phyloP scores from a whole-genome alignment of 2,113 vertebrate species.

The Daboia siamensis region DNA sequence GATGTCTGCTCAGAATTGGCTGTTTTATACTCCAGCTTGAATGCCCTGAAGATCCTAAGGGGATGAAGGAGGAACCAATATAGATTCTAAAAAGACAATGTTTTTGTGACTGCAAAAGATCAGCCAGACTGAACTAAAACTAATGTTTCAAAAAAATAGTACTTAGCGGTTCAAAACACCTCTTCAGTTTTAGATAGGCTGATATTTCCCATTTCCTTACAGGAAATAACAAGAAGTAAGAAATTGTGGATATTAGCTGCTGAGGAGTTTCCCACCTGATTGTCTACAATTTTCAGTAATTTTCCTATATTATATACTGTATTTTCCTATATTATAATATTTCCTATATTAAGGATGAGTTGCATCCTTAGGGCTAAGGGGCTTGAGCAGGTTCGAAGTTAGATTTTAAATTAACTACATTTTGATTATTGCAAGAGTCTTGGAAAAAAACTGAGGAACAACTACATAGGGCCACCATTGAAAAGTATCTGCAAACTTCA shows the following conservation, averaged over 20 bases:
- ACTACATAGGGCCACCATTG: neutral
- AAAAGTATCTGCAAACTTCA: neutral
- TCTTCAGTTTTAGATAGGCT: neutral
- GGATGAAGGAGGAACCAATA: neutral
- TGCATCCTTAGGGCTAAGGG: neutral
- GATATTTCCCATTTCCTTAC: neutral
- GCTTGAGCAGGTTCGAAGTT: neutral
- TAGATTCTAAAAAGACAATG: neutral
- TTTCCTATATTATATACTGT: neutral
- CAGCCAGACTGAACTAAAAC: too few relatives aligned
- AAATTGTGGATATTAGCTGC: neutral
- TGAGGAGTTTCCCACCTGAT: neutral
- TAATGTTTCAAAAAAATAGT: neutral
- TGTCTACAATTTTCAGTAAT: neutral
- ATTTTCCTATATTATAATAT: too few relatives aligned
- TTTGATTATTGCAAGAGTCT: neutral
- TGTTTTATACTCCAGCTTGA: constrained; percentile 16
- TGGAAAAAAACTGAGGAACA: neutral
- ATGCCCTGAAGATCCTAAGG: constrained; percentile 9
- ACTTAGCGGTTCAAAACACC: neutral
- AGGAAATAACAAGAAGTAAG: neutral
- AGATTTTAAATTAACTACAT: neutral
- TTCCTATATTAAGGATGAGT: too few relatives aligned
- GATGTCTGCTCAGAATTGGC: neutral
- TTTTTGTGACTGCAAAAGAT: neutral